phyloP scores from a whole-genome alignment of 2,888 invertebrate species.

The Platycheirus albimanus region DNA sequence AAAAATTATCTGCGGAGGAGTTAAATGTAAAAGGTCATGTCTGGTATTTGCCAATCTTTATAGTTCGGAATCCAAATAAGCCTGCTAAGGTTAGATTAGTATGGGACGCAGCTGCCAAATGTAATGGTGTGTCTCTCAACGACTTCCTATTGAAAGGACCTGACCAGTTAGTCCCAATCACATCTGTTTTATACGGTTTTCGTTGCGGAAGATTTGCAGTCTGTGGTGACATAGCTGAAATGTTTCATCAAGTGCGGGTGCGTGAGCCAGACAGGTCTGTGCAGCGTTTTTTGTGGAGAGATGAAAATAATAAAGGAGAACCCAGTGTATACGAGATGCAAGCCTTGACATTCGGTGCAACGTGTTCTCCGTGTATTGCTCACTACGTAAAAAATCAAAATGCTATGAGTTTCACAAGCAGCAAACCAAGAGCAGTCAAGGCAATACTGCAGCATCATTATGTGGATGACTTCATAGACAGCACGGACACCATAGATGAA shows the following conservation, averaged over 20 bases:
- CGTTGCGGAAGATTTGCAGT: constrained; percentile 3
- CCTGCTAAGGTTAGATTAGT: constrained; percentile 76
- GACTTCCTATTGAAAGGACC: constrained; percentile 78
- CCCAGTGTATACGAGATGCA: constrained; percentile 41
- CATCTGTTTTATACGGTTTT: constrained; percentile 7
- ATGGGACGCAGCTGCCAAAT: constrained; percentile 78
- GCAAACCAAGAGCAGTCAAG: constrained; percentile 14
- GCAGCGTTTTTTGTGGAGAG: constrained; percentile 77
- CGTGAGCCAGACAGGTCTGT: constrained; percentile 53
- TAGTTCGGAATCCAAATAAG: constrained; percentile 74
- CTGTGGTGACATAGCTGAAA: constrained; percentile 18
- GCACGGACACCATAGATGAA: constrained; percentile 13
- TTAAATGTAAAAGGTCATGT: neutral
- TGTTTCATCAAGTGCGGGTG: constrained; percentile 64
- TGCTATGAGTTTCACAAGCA: neutral
- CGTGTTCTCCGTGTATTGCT: neutral
- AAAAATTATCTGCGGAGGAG: neutral
- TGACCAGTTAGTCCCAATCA: constrained; percentile 68
- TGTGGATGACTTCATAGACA: constrained; percentile 29
- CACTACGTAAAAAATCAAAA: neutral
- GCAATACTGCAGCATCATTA: constrained; percentile 32
- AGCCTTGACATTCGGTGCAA: constrained; percentile 23
- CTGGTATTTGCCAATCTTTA: constrained; percentile 1
- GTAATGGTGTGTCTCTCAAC: constrained; percentile 76
- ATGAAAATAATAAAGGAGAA: constrained; percentile 39